These are phyloP conservation scores for Zelleria hepariella DNA, from an alignment of 2,888 invertebrate genomes.

Conservation along the genomic window DNA sequence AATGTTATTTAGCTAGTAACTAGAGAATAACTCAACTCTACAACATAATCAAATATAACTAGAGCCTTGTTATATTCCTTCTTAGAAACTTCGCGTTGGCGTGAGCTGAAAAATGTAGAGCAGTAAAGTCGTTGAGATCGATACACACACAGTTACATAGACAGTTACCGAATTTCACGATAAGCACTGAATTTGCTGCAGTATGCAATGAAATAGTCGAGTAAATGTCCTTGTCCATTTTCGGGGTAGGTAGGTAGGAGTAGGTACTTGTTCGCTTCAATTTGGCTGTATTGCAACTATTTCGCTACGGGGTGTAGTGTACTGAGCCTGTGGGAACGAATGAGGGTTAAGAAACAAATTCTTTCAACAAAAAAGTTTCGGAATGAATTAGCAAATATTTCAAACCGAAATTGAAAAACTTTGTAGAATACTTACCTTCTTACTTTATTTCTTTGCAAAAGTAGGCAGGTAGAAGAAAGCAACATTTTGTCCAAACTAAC, in stretches of 20 bases:
- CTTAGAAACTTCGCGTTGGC: too few species aligned
- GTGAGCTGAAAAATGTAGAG: too few species aligned
- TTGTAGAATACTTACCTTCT: too few species aligned
- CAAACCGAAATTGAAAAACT: neutral
- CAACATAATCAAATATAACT: too few species aligned
- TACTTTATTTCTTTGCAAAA: too few species aligned
- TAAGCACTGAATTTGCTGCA: too few species aligned
- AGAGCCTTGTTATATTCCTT: too few species aligned
- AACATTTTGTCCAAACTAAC: neutral
- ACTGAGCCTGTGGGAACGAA: neutral
- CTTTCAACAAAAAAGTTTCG: neutral
- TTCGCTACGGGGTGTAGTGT: neutral
- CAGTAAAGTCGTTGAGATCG: too few species aligned
- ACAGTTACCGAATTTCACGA: too few species aligned
- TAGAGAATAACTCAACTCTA: too few species aligned
- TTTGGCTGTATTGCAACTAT: neutral
- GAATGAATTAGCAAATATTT: neutral
- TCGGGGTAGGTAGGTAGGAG: neutral
- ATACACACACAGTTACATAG: too few species aligned
- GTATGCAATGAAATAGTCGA: neutral
- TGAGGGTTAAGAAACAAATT: neutral
- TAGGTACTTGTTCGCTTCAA: neutral
- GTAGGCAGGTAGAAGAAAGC: neutral
- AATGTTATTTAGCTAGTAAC: too few species aligned
- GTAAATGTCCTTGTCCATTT: neutral